Evolutionary conservation across 2,797 vertebrate genomes (phyloP).

Genomic region (Oreortyx pictus): DNA sequence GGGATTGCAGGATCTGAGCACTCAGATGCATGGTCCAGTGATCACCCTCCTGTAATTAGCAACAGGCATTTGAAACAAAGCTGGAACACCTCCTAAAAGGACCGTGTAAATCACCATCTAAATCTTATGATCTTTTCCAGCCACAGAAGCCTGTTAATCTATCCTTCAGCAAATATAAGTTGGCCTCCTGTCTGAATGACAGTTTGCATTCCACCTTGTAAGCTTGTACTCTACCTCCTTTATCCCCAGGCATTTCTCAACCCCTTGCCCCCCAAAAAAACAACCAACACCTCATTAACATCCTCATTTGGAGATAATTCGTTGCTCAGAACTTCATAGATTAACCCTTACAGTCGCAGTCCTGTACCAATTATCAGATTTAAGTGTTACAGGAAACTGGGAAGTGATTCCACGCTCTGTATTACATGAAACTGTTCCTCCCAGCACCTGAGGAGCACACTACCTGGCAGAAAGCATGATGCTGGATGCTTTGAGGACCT

Average conservation of each 20-base stretch:
- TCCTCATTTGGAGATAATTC: slow-evolving; percentile 33
- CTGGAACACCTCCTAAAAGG: not conserved
- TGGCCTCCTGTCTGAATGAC: slow-evolving; percentile 23
- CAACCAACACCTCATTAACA: slow-evolving; percentile 27
- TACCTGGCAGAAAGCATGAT: not conserved
- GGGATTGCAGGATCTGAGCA: not conserved
- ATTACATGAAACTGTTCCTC: not conserved
- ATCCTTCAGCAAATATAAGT: not conserved
- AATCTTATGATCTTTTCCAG: not conserved
- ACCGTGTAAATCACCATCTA: not conserved
- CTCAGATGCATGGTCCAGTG: not conserved
- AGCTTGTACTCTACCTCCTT: slow-evolving; percentile 29
- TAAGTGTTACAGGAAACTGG: not conserved
- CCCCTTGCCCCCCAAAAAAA: not conserved
- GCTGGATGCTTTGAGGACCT: not conserved
- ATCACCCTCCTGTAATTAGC: not conserved
- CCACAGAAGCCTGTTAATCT: not conserved
- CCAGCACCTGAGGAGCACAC: not conserved
- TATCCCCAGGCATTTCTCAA: slow-evolving; percentile 52
- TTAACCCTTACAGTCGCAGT: slow-evolving; percentile 16
- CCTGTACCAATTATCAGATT: not conserved
- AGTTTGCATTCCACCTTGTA: slow-evolving; percentile 56
- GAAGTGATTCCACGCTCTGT: not conserved
- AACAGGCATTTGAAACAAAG: not conserved
- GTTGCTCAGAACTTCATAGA: not conserved